Percentiles rank a stretch among this genome's conserved stretches.
Evolutionary conservation across 2,113 vertebrate genomes (phyloP).

Genomic region (Furnarius figulus): DNA sequence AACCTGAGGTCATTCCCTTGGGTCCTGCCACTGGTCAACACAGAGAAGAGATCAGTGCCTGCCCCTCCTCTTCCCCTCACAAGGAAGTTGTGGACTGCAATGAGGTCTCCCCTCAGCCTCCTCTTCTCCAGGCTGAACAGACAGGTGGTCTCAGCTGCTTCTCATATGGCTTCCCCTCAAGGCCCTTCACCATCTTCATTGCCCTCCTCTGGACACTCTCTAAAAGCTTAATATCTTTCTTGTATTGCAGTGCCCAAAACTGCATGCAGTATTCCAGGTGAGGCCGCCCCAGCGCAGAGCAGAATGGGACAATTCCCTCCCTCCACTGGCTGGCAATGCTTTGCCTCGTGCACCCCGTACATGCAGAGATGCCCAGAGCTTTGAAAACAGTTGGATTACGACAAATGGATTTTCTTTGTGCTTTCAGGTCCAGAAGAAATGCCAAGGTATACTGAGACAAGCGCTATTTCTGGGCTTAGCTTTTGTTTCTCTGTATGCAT

Average conservation of each 20-base stretch:
- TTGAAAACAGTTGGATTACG: neutral
- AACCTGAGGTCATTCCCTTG: neutral
- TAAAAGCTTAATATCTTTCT: neutral
- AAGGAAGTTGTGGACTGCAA: neutral
- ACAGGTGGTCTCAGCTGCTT: neutral
- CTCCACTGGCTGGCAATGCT: neutral
- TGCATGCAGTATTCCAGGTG: neutral
- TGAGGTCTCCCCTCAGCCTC: neutral
- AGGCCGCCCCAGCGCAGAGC: neutral
- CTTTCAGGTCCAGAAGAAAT: constrained; percentile 1
- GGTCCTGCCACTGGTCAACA: neutral
- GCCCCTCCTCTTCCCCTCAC: neutral
- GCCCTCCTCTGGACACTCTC: neutral
- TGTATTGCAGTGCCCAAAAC: neutral
- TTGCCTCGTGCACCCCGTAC: neutral
- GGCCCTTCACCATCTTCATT: neutral
- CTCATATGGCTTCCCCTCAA: neutral
- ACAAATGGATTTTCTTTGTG: neutral
- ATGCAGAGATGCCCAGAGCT: neutral
- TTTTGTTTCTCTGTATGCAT: neutral
- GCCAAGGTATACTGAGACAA: neutral
- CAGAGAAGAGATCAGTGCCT: neutral
- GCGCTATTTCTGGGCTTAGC: neutral
- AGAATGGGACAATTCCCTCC: neutral
- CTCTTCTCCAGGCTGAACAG: neutral